Evolutionary conservation across 2,888 invertebrate species (phyloP).

Genomic region (Homarus gammarus): DNA sequence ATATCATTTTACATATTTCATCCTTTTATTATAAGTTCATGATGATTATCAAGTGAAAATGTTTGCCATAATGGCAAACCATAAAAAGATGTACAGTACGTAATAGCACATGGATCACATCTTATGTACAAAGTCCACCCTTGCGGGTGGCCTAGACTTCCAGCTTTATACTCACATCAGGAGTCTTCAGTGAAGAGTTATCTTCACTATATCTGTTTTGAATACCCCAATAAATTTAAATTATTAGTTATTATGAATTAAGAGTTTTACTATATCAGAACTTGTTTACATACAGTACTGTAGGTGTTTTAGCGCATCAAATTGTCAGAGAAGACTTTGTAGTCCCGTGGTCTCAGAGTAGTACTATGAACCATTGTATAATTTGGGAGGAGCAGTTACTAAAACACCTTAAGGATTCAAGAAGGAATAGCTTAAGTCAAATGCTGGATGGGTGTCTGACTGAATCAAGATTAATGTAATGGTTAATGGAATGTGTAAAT

Average conservation of each 20-base stretch:
- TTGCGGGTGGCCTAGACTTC: conserved; percentile 26
- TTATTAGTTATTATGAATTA: not conserved
- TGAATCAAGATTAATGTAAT: too few species aligned
- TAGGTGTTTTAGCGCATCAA: too few species aligned
- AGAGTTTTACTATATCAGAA: not conserved
- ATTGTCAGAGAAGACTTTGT: too few species aligned
- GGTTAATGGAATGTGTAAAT: too few species aligned
- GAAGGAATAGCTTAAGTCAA: too few species aligned
- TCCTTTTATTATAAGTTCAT: not conserved
- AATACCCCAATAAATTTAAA: conserved; percentile 41
- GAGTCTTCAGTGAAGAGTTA: conserved; percentile 26
- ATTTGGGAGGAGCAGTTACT: too few species aligned
- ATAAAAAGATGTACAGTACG: conserved; percentile 17
- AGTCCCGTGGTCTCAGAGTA: too few species aligned
- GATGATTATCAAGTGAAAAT: not conserved
- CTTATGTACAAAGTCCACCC: conserved; percentile 39
- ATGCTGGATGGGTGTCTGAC: too few species aligned
- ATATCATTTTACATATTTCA: not conserved
- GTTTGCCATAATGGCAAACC: conserved; percentile 44
- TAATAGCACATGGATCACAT: conserved; percentile 39
- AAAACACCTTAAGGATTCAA: too few species aligned
- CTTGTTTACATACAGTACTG: too few species aligned
- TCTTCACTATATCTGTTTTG: conserved; percentile 30
- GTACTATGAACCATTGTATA: too few species aligned
- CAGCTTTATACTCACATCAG: conserved; percentile 27